These are phyloP conservation scores for Rotaria sp. DNA, from an alignment of 2,888 invertebrate species.

Conservation along the genomic window DNA sequence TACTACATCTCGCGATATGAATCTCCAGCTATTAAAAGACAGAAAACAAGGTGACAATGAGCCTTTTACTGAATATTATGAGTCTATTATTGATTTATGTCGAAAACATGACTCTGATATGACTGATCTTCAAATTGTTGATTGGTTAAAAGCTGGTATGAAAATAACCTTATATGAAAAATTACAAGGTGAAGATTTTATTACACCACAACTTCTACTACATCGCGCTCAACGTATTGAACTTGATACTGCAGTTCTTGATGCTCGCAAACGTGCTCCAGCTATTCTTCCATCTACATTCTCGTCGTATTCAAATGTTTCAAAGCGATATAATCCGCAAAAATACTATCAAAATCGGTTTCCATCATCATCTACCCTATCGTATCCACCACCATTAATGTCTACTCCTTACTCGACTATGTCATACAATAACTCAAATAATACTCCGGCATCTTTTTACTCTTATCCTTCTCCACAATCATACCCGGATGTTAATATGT, in stretches of 20 bases:
- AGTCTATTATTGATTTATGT: background rate
- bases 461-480: no score
- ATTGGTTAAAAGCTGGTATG: background rate
- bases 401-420: no score
- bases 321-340: no score
- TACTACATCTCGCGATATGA: background rate
- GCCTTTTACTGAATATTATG: background rate
- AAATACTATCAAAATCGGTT: background rate
- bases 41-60: background rate
- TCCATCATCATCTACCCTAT: background rate
- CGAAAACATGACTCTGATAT: background rate
- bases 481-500: background rate
- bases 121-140: background rate
- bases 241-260: background rate
- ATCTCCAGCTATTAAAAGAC: background rate
- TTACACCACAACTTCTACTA: background rate
- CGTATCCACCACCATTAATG: background rate
- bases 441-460: no score
- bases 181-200: background rate
- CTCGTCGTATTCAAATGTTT: no score
- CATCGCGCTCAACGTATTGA: background rate
- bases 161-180: background rate
- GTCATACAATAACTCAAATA: no score
- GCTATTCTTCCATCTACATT: background rate
- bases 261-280: background rate